Percentiles rank a stretch among this genome's conserved stretches.
phyloP scores from a whole-genome alignment of 2,797 vertebrate genomes.

The Clarias laeviceps region DNA sequence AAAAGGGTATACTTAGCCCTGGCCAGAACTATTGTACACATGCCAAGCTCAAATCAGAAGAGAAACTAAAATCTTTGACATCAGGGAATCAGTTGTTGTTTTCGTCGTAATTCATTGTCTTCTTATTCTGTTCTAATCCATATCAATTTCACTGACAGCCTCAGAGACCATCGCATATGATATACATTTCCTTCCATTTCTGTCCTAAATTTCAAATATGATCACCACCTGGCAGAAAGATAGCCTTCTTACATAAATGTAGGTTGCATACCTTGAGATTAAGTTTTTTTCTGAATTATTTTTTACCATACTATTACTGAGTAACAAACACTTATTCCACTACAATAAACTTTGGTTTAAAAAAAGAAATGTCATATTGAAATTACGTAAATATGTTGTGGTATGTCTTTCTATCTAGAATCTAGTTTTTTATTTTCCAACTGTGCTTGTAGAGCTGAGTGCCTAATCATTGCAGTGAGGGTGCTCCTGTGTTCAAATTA shows the following conservation, averaged over 20 bases:
- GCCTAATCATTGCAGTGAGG: conserved; percentile 5
- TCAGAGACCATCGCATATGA: background rate
- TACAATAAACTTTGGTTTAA: background rate
- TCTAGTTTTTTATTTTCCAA: conserved; percentile 6
- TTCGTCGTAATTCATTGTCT: background rate
- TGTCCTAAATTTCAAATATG: conserved; percentile 1
- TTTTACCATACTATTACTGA: background rate
- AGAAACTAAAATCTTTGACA: background rate
- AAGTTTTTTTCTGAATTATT: background rate
- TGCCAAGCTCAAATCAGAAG: background rate
- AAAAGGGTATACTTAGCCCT: background rate
- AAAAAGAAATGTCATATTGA: background rate
- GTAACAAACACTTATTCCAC: background rate
- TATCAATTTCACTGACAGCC: background rate
- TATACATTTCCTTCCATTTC: background rate
- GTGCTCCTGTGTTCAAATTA: conserved; percentile 7
- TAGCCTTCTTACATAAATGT: background rate
- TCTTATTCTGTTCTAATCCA: background rate
- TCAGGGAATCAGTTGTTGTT: conserved; percentile 13
- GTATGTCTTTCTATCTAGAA: background rate
- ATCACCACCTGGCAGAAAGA: background rate
- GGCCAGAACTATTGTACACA: background rate
- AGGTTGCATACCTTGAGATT: background rate
- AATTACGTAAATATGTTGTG: background rate
- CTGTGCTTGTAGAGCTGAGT: conserved; percentile 10